Conservation (phyloP, 2,888 invertebrate genomes). For the Piscicola geometra region DNA sequence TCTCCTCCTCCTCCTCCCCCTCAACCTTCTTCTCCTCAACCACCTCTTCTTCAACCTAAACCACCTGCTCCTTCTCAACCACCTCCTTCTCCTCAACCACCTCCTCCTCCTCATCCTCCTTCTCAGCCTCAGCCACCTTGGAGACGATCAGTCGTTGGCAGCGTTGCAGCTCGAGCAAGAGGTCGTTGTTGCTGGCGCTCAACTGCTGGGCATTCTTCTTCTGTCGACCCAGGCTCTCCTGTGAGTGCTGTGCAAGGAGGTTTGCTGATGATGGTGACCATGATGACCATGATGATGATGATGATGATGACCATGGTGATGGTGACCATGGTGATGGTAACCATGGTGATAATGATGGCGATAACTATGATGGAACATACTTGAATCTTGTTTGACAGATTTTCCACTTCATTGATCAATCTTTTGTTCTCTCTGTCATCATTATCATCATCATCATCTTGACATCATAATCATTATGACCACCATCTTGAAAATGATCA, state of each 20-base stretch:
- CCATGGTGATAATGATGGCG: not conserved
- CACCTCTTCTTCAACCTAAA: no score
- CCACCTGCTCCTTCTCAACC: no score
- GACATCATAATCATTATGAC: not conserved
- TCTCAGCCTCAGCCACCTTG: not conserved
- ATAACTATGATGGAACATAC: not conserved
- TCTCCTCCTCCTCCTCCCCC: no score
- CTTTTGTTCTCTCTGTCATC: not conserved
- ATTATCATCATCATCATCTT: not conserved
- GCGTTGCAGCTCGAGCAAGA: not conserved
- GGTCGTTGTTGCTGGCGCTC: not conserved
- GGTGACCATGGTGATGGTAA: constrained; percentile 6
- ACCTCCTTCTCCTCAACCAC: no score
- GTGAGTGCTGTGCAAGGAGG: not conserved
- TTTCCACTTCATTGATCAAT: not conserved
- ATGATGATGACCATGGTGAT: constrained; percentile 12
- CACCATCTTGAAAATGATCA: not conserved
- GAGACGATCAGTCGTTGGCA: constrained; percentile 3
- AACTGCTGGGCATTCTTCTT: not conserved
- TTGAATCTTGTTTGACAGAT: not conserved
- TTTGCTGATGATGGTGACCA: constrained; percentile 25
- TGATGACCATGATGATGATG: constrained; percentile 28
- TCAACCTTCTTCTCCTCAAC: no score
- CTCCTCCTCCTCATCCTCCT: no score
- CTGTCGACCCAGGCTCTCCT: not conserved